phyloP scores from a whole-genome alignment of 2,113 vertebrate genomes.

The Semnornis frantzii region DNA sequence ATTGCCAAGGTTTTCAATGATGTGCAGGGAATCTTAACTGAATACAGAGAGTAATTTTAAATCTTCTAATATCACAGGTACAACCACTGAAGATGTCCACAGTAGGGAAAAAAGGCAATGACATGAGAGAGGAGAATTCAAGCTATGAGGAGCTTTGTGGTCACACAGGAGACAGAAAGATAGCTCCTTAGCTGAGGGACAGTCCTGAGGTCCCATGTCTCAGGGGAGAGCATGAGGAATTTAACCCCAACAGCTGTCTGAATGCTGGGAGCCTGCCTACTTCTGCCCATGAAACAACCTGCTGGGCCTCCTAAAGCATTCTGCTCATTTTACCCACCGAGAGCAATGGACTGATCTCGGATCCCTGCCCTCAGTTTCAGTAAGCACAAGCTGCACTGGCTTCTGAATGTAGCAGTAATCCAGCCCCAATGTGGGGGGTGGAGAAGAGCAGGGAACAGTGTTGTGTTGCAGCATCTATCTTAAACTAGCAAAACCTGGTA shows the following conservation, averaged over 20 bases:
- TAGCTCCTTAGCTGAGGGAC: background rate
- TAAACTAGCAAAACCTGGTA: background rate
- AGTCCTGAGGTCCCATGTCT: background rate
- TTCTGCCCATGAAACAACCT: background rate
- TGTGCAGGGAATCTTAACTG: background rate
- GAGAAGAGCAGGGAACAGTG: background rate
- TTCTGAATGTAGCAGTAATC: background rate
- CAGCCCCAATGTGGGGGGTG: background rate
- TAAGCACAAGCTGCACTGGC: background rate
- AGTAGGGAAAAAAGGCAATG: background rate
- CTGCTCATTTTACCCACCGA: background rate
- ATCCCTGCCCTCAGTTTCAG: background rate
- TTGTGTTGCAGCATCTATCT: background rate
- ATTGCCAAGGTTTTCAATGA: background rate
- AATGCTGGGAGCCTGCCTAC: background rate
- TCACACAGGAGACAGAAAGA: background rate
- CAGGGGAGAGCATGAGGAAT: background rate
- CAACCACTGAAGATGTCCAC: fast-evolving
- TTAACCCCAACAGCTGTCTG: background rate
- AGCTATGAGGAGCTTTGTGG: background rate
- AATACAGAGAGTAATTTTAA: background rate
- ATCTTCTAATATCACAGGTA: background rate
- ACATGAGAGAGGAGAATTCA: background rate
- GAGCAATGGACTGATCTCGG: background rate
- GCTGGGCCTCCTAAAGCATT: background rate